These are phyloP conservation scores for Microtus montanus DNA, from an alignment of 2,113 vertebrate species.

Conservation along the genomic window DNA sequence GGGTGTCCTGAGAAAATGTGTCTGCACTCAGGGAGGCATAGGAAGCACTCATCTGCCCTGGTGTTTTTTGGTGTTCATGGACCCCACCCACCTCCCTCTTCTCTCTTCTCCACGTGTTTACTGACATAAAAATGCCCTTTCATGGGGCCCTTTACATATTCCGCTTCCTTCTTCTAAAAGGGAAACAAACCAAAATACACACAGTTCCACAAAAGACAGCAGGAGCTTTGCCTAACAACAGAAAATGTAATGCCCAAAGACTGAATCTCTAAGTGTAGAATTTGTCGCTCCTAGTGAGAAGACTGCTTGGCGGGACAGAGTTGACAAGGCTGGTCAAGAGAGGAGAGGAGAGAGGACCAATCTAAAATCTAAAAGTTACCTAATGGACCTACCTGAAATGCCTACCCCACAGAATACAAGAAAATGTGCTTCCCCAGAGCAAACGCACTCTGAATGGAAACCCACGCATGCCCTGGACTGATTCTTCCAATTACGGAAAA, in stretches of 20 bases:
- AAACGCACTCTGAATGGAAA: conserved; percentile 58
- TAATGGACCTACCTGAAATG: conserved; percentile 7
- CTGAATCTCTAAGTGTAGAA: conserved; percentile 51
- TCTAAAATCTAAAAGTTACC: conserved; percentile 5
- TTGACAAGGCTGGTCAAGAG: background rate
- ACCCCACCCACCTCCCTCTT: background rate
- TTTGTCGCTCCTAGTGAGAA: background rate
- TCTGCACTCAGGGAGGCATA: background rate
- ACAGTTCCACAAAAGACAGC: conserved; percentile 10
- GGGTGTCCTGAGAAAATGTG: background rate
- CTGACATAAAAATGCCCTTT: background rate
- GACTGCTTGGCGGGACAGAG: background rate
- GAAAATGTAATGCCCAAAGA: conserved; percentile 47
- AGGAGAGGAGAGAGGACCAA: background rate
- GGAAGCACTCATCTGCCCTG: background rate
- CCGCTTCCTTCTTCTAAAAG: background rate
- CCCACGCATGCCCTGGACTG: conserved; percentile 22
- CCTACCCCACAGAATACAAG: background rate
- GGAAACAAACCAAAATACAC: background rate
- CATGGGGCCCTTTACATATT: background rate
- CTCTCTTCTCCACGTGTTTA: background rate
- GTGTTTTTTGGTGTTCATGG: background rate
- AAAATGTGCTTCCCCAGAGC: conserved; percentile 30
- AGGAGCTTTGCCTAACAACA: conserved; percentile 16
- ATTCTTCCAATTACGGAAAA: conserved; percentile 69